These are phyloP conservation scores for Xylocopa sonorina DNA, from an alignment of 1,140 invertebrate genomes.

Conservation along the genomic window DNA sequence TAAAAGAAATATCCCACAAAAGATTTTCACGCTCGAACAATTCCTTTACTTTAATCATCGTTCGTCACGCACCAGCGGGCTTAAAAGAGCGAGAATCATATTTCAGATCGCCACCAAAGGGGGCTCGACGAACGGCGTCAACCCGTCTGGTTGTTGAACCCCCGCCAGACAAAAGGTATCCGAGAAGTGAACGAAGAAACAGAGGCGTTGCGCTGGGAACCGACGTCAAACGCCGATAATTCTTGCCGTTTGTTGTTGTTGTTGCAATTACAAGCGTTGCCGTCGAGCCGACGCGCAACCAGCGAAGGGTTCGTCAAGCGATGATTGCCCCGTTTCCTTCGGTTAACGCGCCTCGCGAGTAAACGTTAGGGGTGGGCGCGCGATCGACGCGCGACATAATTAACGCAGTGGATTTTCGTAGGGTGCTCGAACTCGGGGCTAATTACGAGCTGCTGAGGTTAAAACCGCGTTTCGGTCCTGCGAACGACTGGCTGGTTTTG, in stretches of 20 bases:
- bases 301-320: not conserved
- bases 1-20: no score
- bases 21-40: not conserved
- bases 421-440: not conserved
- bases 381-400: not conserved
- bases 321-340: no score
- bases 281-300: not conserved
- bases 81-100: not conserved
- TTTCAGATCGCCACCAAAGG: not conserved
- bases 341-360: no score
- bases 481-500: constrained; percentile 3
- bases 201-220: not conserved
- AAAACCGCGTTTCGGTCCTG: not conserved
- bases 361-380: no score
- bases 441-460: not conserved
- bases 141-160: not conserved
- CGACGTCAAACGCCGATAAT: not conserved
- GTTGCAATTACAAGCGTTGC: not conserved
- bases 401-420: not conserved
- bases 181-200: not conserved
- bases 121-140: not conserved
- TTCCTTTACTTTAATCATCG: not conserved
- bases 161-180: not conserved
- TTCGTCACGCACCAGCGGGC: not conserved
- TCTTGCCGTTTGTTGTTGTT: constrained; percentile 6